Evolutionary conservation across 2,888 invertebrate genomes (phyloP), one percentile per base, ranked within the genome.

Genomic region (Synergus umbraculus): DNA sequence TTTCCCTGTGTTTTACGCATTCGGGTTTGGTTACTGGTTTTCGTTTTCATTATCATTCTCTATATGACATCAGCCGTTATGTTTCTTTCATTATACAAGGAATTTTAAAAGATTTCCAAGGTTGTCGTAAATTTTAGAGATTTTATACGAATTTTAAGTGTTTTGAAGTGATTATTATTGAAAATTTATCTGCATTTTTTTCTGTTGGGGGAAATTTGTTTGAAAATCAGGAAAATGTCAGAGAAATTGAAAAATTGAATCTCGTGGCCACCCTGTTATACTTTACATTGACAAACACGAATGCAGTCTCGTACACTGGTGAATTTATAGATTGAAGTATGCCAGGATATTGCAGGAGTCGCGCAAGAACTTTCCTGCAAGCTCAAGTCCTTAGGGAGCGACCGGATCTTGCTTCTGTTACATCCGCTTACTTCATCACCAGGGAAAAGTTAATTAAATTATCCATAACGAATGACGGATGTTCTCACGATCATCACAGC

Each of bases 321-420:
- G 29, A 73, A 73, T 49, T 73, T 54, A 49, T 79, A 81, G 78
- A 73, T 79, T 69, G 73, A 81, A 78, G 78, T 77, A 77, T 64
- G 73, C 73, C 65, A 44, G 18, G 15, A 49, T 15, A 58, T 73
- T 73, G 76, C 54, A 54, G 15, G 22, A 65, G 77, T 73, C 46
- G 73, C 69, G 29, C 54, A 76, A 67, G 63, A 80, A 81, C 73
- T 80, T 78, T 78, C 60, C 46, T 64, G 58, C 54, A 54, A 54
- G n/a, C 54, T 54, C 54, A 15, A 8, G 0, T 54, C 54, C 54
- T n/a, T 5, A n/a, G 54, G 54, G 54, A 54, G 54, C n/a, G n/a
- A 54, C 54, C 29, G 4, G 8, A 12, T 54, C 54, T 54, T 54
- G 54, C 7, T 12, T 7, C n/a, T n/a, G 54, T 8, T 54, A n/a